Base-by-base conservation (phyloP, 1,140 invertebrate species). In the Xylocopa sonorina region DNA sequence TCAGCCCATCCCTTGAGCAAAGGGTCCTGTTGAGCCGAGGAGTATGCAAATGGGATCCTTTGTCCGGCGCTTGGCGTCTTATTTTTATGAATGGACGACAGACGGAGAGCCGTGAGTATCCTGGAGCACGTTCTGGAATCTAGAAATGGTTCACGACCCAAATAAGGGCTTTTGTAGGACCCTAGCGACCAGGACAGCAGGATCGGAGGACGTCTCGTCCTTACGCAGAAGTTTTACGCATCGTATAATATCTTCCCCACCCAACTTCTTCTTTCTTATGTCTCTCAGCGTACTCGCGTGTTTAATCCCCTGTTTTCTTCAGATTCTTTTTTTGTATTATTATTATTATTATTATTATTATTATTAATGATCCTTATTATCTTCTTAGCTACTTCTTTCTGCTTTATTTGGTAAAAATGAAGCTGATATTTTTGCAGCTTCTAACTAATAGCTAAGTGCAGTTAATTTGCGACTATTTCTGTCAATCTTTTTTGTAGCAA, bases 141-240 rank as follows among this genome's bases (percentile, higher is more conserved):
- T 82, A 73, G 83, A 87, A 87, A 85, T 87, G 88, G 73, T 80
- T 88, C 85, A 85, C 92, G 91, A 92, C 91, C 91, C 91, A 92
- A 91, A 92, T 92, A 93, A 93, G 91, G 92, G 92, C 91, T 93
- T 92, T 92, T 90, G 89, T 92, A 92, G 92, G 91, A 93, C 90
- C 91, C 88, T 83, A 78, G 60, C n/a, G 82, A 92, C 75, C 90
- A 92, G 92, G 92, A 89, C 82, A 91, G 53, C 87, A 93, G 87
- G 71, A 89, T 43, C 38, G 29, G 24, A 51, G 60, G 73, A 76
- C 63, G 67, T 64, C 48, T 50, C 62, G 53, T 78, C 81, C 82
- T 85, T 84, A 86, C 87, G 86, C 86, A 89, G 51, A 48, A 78
- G 77, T 68, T 63, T 76, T 60, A 86, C 82, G 84, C 84, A 85